A percentile compares a stretch with the other conserved stretches of the same genome.
These are phyloP conservation scores for Morinoia aosen DNA, from an alignment of 2,888 invertebrate species.

Conservation along the genomic window DNA sequence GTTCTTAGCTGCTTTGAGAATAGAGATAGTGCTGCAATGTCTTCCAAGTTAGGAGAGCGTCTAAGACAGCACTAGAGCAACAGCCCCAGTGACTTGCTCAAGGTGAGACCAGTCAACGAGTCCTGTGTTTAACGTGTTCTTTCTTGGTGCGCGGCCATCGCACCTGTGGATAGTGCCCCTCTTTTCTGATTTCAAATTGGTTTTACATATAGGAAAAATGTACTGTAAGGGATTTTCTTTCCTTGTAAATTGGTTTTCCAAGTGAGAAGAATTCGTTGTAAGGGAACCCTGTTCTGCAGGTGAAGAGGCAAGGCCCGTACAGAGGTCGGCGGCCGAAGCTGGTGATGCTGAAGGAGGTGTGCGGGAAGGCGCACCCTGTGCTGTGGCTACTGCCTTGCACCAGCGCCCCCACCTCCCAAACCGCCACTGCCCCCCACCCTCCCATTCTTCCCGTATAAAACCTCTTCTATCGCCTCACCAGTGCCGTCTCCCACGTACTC, in stretches of 20 bases:
- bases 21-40: no score
- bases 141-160: no score
- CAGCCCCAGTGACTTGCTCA: background rate
- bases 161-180: no score
- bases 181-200: no score
- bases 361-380: conserved; percentile 81
- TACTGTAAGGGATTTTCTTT: no score
- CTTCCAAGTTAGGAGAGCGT: no score
- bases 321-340: conserved; percentile 75
- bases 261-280: background rate
- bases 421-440: background rate
- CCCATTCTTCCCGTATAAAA: background rate
- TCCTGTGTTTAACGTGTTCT: background rate
- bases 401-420: conserved; percentile 71
- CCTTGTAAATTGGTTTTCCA: no score
- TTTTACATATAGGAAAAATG: no score
- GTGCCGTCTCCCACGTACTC: background rate
- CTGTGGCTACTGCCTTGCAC: conserved; percentile 83
- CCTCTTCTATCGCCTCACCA: background rate
- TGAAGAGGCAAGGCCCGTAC: conserved; percentile 78
- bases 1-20: no score
- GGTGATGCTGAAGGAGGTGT: conserved; percentile 82
- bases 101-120: background rate
- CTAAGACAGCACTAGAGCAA: background rate
- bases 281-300: conserved; percentile 50